phyloP scores from a whole-genome alignment of 2,113 vertebrate genomes.

The Pluvialis apricaria region DNA sequence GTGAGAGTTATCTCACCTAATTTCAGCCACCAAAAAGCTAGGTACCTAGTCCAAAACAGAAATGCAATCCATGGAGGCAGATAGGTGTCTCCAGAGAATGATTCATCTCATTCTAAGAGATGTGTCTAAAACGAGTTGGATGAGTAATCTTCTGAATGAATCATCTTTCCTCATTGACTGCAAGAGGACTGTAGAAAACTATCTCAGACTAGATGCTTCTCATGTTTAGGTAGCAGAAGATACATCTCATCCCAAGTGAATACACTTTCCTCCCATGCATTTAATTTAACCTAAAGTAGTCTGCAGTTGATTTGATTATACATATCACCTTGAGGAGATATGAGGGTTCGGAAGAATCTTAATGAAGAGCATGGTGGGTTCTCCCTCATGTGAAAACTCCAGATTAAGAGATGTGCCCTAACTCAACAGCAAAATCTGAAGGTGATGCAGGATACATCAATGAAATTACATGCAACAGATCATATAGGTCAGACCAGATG shows the following conservation, averaged over 20 bases:
- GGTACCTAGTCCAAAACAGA: background rate
- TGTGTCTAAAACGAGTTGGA: background rate
- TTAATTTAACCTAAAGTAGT: background rate
- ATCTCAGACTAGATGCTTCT: background rate
- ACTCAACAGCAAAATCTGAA: background rate
- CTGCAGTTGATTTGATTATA: background rate
- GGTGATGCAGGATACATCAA: background rate
- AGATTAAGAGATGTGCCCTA: background rate
- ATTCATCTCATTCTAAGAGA: background rate
- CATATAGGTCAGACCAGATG: background rate
- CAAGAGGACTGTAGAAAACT: background rate
- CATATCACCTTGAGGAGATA: background rate
- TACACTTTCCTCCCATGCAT: background rate
- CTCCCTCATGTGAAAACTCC: background rate
- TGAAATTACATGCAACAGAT: background rate
- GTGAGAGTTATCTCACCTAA: background rate
- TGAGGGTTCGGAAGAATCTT: background rate
- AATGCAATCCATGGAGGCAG: background rate
- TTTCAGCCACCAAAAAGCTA: background rate
- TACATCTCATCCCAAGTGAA: background rate
- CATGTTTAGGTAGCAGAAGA: conserved; percentile 6
- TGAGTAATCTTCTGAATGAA: conserved; percentile 27
- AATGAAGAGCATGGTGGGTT: background rate
- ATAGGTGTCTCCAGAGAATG: conserved; percentile 2
- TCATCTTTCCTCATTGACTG: background rate